phyloP scores from a whole-genome alignment of 2,888 invertebrate species.

The Biston betularia region DNA sequence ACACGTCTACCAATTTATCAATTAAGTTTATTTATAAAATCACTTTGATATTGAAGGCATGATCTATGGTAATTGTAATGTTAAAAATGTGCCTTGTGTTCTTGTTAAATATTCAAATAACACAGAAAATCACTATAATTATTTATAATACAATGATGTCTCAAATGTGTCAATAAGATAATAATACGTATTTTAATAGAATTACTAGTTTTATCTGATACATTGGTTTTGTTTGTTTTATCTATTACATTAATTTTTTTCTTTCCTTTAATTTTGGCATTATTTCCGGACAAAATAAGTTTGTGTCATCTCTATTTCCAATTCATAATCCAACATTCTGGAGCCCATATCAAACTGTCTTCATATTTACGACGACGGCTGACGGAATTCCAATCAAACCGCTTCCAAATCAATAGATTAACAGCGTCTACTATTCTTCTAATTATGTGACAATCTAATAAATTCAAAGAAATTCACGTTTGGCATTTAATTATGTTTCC shows the following conservation, averaged over 20 bases:
- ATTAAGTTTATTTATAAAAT: too few species aligned
- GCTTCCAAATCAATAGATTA: conserved; percentile 31
- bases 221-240: not conserved
- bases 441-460: conserved; percentile 28
- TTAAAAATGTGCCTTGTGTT: too few species aligned
- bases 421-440: conserved; percentile 23
- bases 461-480: conserved; percentile 1
- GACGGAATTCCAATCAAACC: conserved; percentile 25
- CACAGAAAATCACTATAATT: too few species aligned
- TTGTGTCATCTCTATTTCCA: conserved; percentile 10
- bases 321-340: conserved; percentile 19
- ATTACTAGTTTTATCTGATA: too few species aligned
- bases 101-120: too few species aligned
- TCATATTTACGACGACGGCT: conserved; percentile 30
- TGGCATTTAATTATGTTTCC: conserved; percentile 8
- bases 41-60: too few species aligned
- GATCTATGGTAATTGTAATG: too few species aligned
- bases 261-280: not conserved
- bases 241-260: not conserved
- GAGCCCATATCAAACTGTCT: conserved; percentile 21
- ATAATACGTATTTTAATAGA: too few species aligned
- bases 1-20: too few species aligned
- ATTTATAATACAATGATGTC: too few species aligned
- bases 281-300: conserved; percentile 4
- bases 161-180: too few species aligned